Evolutionary conservation across 2,113 vertebrate genomes (phyloP), one percentile per base, ranked within the genome.

Genomic region (Suncus etruscus): DNA sequence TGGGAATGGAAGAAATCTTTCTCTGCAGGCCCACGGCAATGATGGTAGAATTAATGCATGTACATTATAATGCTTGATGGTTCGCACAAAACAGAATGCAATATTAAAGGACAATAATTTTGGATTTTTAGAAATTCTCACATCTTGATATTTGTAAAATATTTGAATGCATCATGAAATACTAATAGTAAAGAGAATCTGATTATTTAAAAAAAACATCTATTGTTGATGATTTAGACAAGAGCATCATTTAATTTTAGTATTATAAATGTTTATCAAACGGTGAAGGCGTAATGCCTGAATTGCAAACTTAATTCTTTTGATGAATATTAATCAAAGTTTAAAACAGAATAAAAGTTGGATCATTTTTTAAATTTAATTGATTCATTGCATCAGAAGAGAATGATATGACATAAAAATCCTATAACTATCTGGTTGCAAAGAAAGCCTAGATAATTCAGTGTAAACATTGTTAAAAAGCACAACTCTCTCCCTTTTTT

Each of bases 1-100:
- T 98, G 98, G 98, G 98, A 98, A 96, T 98, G 98, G 97, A 98
- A 98, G 98, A 97, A 92, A 97, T 96, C 97, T 97, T 97, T 97
- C 92, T 93, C 95, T 97, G 91, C 93, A 96, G 97, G 96, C 96
- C 96, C 78, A 97, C 94, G 96, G 97, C 96, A 96, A 90, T 80
- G 93, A 91, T 96, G 94, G 94, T 97, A 94, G 95, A 96, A 94
- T 97, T 95, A 91, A 95, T 97, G 97, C 97, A 98, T 97, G 97
- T 88, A 92, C 88, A 73, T 95, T 74, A 39, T 39, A 92, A 74
- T 94, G 93, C 88, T 95, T 82, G 94, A 45, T 91, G 72, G 66
- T 96, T 93, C 81, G n/a, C 72, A 48, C 88, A 70, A 32, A 92
- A 9, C 24, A 95, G 89, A 78, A 73, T 91, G 32, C 83, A 14